Percentiles rank a stretch among this genome's conserved stretches.
phyloP scores from a whole-genome alignment of 2,888 invertebrate species.

The Drosophila mimica region DNA sequence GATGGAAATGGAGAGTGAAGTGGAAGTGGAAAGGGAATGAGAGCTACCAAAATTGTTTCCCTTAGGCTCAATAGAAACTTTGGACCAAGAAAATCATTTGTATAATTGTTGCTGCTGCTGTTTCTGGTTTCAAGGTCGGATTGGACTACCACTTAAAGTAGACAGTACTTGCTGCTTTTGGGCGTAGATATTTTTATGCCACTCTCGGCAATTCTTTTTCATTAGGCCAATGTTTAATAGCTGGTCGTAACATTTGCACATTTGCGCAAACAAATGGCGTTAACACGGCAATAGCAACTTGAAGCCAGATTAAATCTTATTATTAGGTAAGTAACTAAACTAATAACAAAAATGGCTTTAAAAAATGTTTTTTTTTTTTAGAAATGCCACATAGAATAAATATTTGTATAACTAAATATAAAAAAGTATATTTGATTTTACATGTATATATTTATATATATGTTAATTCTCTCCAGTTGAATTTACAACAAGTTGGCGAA shows the following conservation, averaged over 20 bases:
- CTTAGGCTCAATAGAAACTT: constrained; percentile 25
- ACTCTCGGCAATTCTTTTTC: constrained; percentile 58
- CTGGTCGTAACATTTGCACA: constrained; percentile 34
- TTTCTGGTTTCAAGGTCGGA: constrained; percentile 31
- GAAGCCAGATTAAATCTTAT: neutral
- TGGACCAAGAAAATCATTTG: constrained; percentile 32
- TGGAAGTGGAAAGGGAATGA: neutral
- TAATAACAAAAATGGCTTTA: neutral
- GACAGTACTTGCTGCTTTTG: constrained; percentile 23
- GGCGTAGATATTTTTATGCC: constrained; percentile 39
- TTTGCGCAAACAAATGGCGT: constrained; percentile 40
- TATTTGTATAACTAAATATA: neutral
- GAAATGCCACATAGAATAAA: neutral
- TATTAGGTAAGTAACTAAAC: neutral
- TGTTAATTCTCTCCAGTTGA: neutral
- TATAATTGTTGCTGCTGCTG: constrained; percentile 41
- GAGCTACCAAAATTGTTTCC: constrained; percentile 2
- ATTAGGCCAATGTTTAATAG: constrained; percentile 47
- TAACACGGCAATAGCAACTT: constrained; percentile 2
- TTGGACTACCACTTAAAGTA: constrained; percentile 28
- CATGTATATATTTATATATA: neutral
- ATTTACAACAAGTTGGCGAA: too few relatives aligned
- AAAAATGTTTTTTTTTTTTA: neutral
- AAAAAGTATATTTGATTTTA: neutral
- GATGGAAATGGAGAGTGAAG: neutral